phyloP scores from a whole-genome alignment of 1,140 invertebrate species.

The Procambarus clarkii region DNA sequence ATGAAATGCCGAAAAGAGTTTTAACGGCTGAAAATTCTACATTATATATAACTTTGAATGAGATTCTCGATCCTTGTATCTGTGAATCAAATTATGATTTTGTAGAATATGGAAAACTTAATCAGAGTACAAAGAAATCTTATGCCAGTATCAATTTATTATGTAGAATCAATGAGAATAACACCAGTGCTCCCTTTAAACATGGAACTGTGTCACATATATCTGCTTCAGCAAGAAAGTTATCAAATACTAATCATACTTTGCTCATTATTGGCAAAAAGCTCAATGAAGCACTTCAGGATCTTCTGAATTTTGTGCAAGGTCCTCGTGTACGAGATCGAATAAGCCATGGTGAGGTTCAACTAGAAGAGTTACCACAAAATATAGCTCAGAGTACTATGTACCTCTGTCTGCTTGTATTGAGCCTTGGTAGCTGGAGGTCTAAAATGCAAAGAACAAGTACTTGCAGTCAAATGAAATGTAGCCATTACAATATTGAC shows the following conservation, averaged over 20 bases:
- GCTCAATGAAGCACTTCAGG: slow-evolving; percentile 49
- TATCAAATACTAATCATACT: slow-evolving; percentile 4
- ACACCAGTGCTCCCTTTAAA: not conserved
- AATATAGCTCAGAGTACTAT: slow-evolving; percentile 3
- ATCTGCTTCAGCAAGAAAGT: not conserved
- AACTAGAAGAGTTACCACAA: slow-evolving; percentile 9
- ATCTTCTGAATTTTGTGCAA: slow-evolving; percentile 37
- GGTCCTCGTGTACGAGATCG: slow-evolving; percentile 35
- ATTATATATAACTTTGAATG: slow-evolving; percentile 44
- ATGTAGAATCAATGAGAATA: not conserved
- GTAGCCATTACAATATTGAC: not conserved
- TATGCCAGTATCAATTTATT: not conserved
- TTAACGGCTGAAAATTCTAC: slow-evolving; percentile 39
- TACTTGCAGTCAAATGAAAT: no score
- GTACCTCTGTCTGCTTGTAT: slow-evolving; percentile 29
- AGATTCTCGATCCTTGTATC: slow-evolving; percentile 10
- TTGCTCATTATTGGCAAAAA: slow-evolving; percentile 19
- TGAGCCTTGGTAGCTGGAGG: not conserved
- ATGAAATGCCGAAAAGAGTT: slow-evolving; percentile 11
- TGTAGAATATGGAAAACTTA: not conserved
- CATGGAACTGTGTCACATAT: not conserved
- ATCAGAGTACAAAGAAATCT: not conserved
- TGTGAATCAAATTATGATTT: not conserved
- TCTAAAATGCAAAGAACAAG: not conserved
- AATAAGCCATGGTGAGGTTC: slow-evolving; percentile 37